Evolutionary conservation across 2,113 vertebrate species (phyloP), one percentile per base, ranked within the genome.

Genomic region (Gobio gobio): DNA sequence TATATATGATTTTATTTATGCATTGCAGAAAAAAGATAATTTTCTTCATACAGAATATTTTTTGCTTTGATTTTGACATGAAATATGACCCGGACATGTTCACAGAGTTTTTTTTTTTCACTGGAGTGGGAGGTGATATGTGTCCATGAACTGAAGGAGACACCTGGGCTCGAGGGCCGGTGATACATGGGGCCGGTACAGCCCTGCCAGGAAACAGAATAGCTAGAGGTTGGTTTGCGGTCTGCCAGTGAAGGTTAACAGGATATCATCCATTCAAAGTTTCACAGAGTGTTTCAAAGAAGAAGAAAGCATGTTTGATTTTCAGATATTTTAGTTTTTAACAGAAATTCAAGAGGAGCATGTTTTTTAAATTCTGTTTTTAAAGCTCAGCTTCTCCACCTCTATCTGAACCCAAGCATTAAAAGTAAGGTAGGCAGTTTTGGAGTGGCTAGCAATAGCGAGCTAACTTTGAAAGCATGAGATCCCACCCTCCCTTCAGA

Each of bases 211-310:
- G 78, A 80, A 80, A 80, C 40, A 47, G 59, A 47, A 66, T 81
- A 81, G 78, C 61, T 49, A 26, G 77, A 61, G 33, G 36, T 78
- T 78, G 20, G 10, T 78, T 43, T 59, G 59, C n/a, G 24, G 78
- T 81, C 45, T 81, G 59, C 24, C 78, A 66, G 78, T 81, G 78
- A 81, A 66, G 78, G 43, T 81, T 43, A 81, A 12, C 40, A 26
- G 59, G 58, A 64, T 63, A 59, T 47, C 78, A 63, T 45, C 8
- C 78, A 33, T 78, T 78, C 13, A 54, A 49, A 78, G 51, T 63
- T n/a, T 66, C 61, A 24, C 33, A 64, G 16, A 66, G 8, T 66
- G 43, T 40, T 7, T 81, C 33, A 40, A 24, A 63, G 33, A 22
- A 9, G 33, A 78, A 78, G 18, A 10, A 9, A 36, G 40, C 7